Base-by-base conservation (phyloP, 2,113 vertebrate genomes). In the Peromyscus polionotus region DNA sequence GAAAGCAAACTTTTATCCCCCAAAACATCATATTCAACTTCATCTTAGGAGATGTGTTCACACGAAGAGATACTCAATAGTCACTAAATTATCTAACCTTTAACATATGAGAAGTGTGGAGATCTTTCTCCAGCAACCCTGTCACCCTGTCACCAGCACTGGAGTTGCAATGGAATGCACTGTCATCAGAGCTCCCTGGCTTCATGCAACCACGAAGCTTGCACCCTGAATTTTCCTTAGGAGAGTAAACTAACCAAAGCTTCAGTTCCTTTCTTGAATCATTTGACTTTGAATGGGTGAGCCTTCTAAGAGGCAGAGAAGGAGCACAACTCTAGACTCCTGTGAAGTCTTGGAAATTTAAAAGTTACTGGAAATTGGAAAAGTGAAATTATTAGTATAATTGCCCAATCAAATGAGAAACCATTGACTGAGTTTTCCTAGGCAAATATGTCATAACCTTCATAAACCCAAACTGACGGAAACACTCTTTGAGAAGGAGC, bases 241-340 rank as follows among this genome's bases (percentile, higher is more conserved):
- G 28, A 51, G 36, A 85, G 26, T 68, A 33, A 57, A 17, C 93
- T 91, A 83, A 28, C 51, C 80, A 51, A 84, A 95, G 39, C n/a
- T n/a, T 77, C 19, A 65, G 94, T 16, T 68, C 42, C 59, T 94
- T 97, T 89, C 76, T 77, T 81, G 73, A 97, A 65, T 85, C n/a
- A 57, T 97, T 94, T 93, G 96, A 90, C 67, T 24, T 14, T 76
- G 42, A 76, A 76, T 85, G 11, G 93, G 51, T 45, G 96, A 39
- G 16, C 1, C 16, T 93, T 97, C 33, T 65, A 33, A 54, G 45
- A 4, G 65, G 33, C 77, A 93, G 59, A 97, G 80, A 90, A 94
- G 8, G 57, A 96, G 31, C 31, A 51, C 73, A 19, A 92, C 89
- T 86, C 90, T 65, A 95, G 22, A 77, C 67, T 76, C 10, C n/a